A percentile compares a stretch with the other conserved stretches of the same genome.
Evolutionary conservation across 2,113 vertebrate genomes (phyloP).

Genomic region (Neomonachus schauinslandi): DNA sequence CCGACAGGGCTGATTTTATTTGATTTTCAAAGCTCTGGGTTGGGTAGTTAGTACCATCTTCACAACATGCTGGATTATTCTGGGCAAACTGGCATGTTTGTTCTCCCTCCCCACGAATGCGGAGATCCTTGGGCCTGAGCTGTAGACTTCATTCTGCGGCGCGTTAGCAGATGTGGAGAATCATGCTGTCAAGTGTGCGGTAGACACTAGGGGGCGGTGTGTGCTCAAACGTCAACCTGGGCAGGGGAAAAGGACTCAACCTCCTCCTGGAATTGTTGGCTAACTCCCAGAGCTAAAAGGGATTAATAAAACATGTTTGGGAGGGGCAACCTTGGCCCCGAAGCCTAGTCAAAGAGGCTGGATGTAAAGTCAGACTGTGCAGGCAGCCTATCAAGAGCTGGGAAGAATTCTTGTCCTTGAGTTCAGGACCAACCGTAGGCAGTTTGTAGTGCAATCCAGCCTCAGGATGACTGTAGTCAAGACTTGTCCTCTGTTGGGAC

Average conservation of each 20-base stretch:
- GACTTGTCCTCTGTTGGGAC: not conserved
- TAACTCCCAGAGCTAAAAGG: not conserved
- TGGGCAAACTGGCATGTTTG: not conserved
- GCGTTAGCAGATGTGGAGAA: not conserved
- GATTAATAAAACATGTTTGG: not conserved
- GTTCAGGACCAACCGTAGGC: not conserved
- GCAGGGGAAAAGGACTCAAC: not conserved
- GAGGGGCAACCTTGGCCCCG: not conserved
- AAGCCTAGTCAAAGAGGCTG: not conserved
- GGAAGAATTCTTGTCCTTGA: not conserved
- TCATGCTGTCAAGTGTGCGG: accelerated
- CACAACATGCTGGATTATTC: not conserved
- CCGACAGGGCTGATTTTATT: not conserved
- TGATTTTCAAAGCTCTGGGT: not conserved
- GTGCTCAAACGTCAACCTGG: not conserved
- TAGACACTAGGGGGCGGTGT: conserved; percentile 69
- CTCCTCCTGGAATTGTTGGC: not conserved
- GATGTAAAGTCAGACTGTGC: not conserved
- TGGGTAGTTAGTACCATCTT: not conserved
- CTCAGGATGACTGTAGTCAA: accelerated
- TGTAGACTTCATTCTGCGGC: accelerated
- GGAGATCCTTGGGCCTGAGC: not conserved
- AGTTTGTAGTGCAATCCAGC: not conserved
- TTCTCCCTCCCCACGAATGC: not conserved
- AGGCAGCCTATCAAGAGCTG: not conserved